A percentile compares a stretch with the other conserved stretches of the same genome.
Conservation (phyloP, 2,113 vertebrate species). For the Plotosus lineatus region DNA sequence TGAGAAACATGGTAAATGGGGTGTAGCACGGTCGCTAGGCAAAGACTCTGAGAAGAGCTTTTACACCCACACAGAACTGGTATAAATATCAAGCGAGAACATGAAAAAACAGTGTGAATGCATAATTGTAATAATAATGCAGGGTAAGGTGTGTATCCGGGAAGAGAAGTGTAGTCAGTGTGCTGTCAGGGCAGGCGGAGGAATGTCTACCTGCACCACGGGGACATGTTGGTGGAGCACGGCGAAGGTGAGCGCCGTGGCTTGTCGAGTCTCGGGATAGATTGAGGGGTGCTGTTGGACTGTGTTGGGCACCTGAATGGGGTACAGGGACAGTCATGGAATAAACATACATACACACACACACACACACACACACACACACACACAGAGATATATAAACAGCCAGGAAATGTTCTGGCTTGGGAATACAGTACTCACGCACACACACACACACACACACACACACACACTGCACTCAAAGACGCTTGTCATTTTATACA, state of each 20-base stretch:
- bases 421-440: too few species aligned
- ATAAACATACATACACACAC: slow-evolving; percentile 47
- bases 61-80: slow-evolving; percentile 28
- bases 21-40: slow-evolving; percentile 32
- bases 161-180: not conserved
- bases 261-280: slow-evolving; percentile 97
- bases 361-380: slow-evolving; percentile 46
- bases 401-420: slow-evolving; percentile 25
- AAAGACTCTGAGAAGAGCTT: slow-evolving; percentile 43
- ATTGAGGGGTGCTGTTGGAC: slow-evolving; percentile 98
- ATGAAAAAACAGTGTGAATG: not conserved
- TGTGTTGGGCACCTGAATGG: slow-evolving; percentile 98
- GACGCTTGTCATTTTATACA: slow-evolving; percentile 14
- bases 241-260: slow-evolving; percentile 97
- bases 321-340: slow-evolving; percentile 54
- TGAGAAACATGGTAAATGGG: slow-evolving; percentile 45
- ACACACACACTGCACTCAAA: slow-evolving; percentile 16
- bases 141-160: not conserved
- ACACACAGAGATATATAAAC: slow-evolving; percentile 43
- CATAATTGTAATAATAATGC: slow-evolving; percentile 10
- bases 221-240: slow-evolving; percentile 99
- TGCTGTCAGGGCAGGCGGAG: not conserved
- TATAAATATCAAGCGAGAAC: slow-evolving; percentile 24
- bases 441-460: not conserved
- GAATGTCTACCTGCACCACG: slow-evolving; percentile 91